Conservation (phyloP, 2,113 vertebrate genomes). For the Piaya cayana region DNA sequence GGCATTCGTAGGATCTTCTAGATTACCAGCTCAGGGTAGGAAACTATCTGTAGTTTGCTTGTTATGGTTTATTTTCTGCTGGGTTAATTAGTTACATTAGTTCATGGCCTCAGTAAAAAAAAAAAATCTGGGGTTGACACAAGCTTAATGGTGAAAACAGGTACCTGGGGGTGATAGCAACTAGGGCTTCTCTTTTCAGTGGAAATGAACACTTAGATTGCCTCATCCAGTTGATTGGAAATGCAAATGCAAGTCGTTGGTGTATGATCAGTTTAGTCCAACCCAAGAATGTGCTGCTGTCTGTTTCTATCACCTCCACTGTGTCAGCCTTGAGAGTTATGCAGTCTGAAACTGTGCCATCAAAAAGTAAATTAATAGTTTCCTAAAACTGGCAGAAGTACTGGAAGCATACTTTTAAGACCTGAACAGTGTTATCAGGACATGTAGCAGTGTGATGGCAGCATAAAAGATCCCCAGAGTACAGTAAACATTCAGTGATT, state of each 20-base stretch:
- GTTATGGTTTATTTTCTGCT: background rate
- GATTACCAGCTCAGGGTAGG: background rate
- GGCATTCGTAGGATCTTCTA: background rate
- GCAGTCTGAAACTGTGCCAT: background rate
- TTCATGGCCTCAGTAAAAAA: background rate
- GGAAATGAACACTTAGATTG: background rate
- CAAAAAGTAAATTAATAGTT: background rate
- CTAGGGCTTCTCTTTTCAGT: background rate
- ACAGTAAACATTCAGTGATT: background rate
- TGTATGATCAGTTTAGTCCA: background rate
- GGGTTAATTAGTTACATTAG: background rate
- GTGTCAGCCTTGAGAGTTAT: background rate
- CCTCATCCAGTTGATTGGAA: background rate
- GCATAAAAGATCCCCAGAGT: background rate
- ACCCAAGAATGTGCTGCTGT: background rate
- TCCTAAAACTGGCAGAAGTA: background rate
- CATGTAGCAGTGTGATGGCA: background rate
- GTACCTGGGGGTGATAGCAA: rapidly evolving
- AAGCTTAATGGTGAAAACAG: background rate
- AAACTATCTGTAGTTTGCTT: background rate
- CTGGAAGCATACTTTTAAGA: background rate
- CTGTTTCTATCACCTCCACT: background rate
- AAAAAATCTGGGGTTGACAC: background rate
- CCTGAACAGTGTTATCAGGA: background rate
- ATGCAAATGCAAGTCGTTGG: background rate